Percentiles rank a stretch among this genome's conserved stretches.
These are phyloP conservation scores for Chanos chanos DNA, from an alignment of 2,797 vertebrate species.

Conservation along the genomic window DNA sequence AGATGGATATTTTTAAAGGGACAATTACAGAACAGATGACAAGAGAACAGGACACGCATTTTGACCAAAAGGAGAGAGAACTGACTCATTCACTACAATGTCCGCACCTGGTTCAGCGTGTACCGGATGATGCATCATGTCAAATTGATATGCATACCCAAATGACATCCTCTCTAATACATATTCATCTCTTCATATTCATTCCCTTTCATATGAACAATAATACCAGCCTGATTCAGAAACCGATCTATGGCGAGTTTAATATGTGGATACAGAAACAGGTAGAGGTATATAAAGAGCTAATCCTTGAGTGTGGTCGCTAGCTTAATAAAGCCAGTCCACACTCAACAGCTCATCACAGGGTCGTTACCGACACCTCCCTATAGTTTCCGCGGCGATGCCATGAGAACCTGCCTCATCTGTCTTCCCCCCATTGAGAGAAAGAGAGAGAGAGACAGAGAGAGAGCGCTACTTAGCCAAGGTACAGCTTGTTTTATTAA, in stretches of 20 bases:
- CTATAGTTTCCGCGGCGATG: too few species aligned
- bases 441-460: too few species aligned
- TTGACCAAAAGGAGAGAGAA: neutral
- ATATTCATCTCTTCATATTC: slow-evolving; percentile 35
- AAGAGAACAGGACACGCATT: too few species aligned
- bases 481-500: slow-evolving; percentile 74
- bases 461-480: slow-evolving; percentile 41
- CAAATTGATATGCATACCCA: slow-evolving; percentile 24
- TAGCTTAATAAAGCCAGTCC: too few species aligned
- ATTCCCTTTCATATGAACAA: too few species aligned
- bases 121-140: slow-evolving; percentile 19
- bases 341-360: too few species aligned
- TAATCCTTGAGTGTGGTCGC: too few species aligned
- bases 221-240: too few species aligned
- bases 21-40: neutral
- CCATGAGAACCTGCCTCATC: slow-evolving; percentile 12
- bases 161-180: slow-evolving; percentile 23
- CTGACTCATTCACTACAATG: neutral
- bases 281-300: too few species aligned
- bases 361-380: too few species aligned
- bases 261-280: too few species aligned
- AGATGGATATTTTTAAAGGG: neutral
- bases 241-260: too few species aligned
- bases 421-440: slow-evolving; percentile 39
- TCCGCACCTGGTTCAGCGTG: slow-evolving; percentile 21